Evolutionary conservation across 2,797 vertebrate species (phyloP).

Genomic region (Manis javanica): DNA sequence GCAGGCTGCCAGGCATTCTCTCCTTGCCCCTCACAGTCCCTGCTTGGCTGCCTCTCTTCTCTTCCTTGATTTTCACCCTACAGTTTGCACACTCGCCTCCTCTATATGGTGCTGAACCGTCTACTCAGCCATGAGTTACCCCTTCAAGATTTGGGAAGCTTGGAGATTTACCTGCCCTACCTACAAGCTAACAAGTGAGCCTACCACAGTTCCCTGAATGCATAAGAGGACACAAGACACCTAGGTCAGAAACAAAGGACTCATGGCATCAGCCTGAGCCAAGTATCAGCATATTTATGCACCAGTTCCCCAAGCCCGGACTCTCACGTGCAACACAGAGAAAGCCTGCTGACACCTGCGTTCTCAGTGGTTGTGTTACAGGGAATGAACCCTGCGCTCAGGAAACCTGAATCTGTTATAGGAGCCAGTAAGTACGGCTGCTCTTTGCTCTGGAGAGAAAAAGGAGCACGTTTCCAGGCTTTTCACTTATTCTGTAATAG

Average conservation of each 20-base stretch:
- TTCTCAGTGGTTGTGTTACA: rapidly evolving
- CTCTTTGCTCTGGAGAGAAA: background rate
- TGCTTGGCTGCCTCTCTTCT: too few relatives aligned
- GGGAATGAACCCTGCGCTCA: background rate
- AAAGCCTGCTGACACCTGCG: rapidly evolving
- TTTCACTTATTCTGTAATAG: rapidly evolving
- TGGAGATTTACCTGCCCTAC: background rate
- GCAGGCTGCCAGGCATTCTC: background rate
- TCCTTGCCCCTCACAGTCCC: background rate
- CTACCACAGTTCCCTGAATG: rapidly evolving
- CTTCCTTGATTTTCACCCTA: background rate
- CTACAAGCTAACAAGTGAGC: background rate
- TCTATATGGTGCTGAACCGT: rapidly evolving
- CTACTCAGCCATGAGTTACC: background rate
- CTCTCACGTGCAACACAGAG: too few relatives aligned
- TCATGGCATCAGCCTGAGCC: rapidly evolving
- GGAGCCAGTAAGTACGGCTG: background rate
- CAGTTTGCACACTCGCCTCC: rapidly evolving
- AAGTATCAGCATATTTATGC: rapidly evolving
- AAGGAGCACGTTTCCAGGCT: background rate
- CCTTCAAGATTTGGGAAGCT: background rate
- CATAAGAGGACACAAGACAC: background rate
- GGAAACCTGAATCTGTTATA: background rate
- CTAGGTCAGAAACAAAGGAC: background rate
- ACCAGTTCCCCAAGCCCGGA: background rate